Percentiles rank a stretch among this genome's conserved stretches.
These are phyloP conservation scores for Procambarus clarkii DNA, from an alignment of 1,140 invertebrate species.

Conservation along the genomic window DNA sequence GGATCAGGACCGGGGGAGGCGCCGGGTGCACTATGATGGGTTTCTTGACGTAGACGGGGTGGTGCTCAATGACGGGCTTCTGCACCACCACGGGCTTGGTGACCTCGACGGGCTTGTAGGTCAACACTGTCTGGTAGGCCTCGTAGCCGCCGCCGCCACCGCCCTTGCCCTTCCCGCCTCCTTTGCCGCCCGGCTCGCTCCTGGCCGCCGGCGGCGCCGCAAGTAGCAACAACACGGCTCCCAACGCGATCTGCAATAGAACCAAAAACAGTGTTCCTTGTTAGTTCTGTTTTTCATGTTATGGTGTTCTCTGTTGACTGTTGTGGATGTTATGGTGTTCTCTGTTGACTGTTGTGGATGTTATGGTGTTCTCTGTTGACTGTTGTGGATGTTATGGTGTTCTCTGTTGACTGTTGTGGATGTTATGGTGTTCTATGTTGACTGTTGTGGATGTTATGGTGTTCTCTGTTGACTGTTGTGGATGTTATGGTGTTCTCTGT, in stretches of 20 bases:
- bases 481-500: too few species aligned
- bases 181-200: background rate
- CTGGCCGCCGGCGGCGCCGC: background rate
- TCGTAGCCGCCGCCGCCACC: background rate
- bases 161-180: background rate
- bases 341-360: too few species aligned
- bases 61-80: slow-evolving; percentile 36
- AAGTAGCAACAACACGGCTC: background rate
- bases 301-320: too few species aligned
- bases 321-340: too few species aligned
- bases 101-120: slow-evolving; percentile 33
- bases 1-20: slow-evolving; percentile 7
- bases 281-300: too few species aligned
- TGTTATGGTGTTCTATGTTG: too few species aligned
- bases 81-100: slow-evolving; percentile 50
- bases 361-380: too few species aligned
- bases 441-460: too few species aligned
- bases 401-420: too few species aligned
- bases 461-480: too few species aligned
- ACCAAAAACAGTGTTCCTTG: background rate
- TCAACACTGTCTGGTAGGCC: slow-evolving; percentile 13
- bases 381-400: too few species aligned
- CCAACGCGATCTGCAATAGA: background rate
- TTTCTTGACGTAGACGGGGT: slow-evolving; percentile 29
- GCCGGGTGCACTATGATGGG: slow-evolving; percentile 31